Percentiles rank a stretch among this genome's conserved stretches.
Evolutionary conservation across 1,140 invertebrate genomes (phyloP).

Genomic region (Thalassaphorura encarpata): DNA sequence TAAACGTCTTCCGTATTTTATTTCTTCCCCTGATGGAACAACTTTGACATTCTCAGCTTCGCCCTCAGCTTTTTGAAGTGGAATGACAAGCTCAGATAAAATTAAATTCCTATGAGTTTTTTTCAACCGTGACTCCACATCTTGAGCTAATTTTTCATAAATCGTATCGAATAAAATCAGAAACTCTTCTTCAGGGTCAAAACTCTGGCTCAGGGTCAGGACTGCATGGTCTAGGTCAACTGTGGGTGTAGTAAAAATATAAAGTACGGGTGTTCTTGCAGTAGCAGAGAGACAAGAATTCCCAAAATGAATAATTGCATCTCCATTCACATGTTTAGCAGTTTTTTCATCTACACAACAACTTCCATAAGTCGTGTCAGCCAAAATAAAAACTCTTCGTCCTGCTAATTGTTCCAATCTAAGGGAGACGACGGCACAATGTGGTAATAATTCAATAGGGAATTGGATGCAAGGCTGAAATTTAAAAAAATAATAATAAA

Average conservation of each 20-base stretch:
- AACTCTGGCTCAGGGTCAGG: slow-evolving; percentile 8
- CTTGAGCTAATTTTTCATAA: slow-evolving; percentile 39
- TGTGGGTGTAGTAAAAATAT: slow-evolving; percentile 42
- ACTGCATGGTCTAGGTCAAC: slow-evolving; percentile 31
- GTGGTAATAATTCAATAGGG: slow-evolving; percentile 64
- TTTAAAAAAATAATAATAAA: slow-evolving; percentile 25
- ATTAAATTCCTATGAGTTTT: neutral
- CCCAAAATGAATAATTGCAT: slow-evolving; percentile 85
- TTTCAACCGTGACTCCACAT: neutral
- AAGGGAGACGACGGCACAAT: slow-evolving; percentile 57
- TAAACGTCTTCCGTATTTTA: slow-evolving; percentile 16
- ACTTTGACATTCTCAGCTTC: slow-evolving; percentile 4
- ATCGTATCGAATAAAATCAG: slow-evolving; percentile 63
- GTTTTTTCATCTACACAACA: slow-evolving; percentile 90
- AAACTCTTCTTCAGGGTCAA: slow-evolving; percentile 37
- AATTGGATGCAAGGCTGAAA: slow-evolving; percentile 78
- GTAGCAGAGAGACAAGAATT: slow-evolving; percentile 66
- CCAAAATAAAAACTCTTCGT: slow-evolving; percentile 66
- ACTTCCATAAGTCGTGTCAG: slow-evolving; percentile 88
- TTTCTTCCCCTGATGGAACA: neutral
- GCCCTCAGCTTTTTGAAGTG: neutral
- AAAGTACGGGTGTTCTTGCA: slow-evolving; percentile 55
- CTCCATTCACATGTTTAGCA: slow-evolving; percentile 69
- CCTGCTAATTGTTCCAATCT: slow-evolving; percentile 49
- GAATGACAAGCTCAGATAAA: slow-evolving; percentile 8